These are phyloP conservation scores for Mobula birostris DNA, from an alignment of 2,113 vertebrate genomes.

Conservation along the genomic window DNA sequence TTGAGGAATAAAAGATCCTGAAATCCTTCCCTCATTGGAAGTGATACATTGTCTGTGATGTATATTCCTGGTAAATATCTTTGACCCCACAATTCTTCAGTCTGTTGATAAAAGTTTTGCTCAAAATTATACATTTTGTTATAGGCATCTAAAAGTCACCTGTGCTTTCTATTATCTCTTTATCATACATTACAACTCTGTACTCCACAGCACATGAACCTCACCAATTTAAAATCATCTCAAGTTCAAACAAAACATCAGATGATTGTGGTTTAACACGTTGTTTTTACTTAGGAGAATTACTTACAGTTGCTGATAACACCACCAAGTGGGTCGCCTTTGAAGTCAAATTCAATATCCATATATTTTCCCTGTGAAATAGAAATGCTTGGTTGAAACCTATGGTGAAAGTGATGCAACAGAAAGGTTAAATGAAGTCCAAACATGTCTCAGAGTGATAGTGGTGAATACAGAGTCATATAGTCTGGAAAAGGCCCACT, in stretches of 20 bases:
- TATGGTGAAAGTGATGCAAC: background rate
- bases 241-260: background rate
- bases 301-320: slow-evolving; percentile 99
- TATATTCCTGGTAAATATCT: background rate
- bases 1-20: background rate
- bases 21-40: background rate
- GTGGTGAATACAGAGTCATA: no score
- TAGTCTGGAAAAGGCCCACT: no score
- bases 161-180: background rate
- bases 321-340: slow-evolving; percentile 92
- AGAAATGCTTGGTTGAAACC: slow-evolving; percentile 32
- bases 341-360: slow-evolving; percentile 99
- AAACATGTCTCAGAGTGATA: background rate
- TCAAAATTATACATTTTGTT: background rate
- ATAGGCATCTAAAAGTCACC: background rate
- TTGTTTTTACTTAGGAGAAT: slow-evolving; percentile 38
- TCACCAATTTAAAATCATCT: background rate
- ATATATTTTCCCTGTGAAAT: slow-evolving; percentile 92
- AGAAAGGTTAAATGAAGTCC: background rate
- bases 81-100: background rate
- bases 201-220: background rate
- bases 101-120: background rate
- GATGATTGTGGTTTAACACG: background rate
- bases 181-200: background rate
- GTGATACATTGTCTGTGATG: background rate